Conservation (phyloP, 2,888 invertebrate genomes). For the Cremastinae sp. region DNA sequence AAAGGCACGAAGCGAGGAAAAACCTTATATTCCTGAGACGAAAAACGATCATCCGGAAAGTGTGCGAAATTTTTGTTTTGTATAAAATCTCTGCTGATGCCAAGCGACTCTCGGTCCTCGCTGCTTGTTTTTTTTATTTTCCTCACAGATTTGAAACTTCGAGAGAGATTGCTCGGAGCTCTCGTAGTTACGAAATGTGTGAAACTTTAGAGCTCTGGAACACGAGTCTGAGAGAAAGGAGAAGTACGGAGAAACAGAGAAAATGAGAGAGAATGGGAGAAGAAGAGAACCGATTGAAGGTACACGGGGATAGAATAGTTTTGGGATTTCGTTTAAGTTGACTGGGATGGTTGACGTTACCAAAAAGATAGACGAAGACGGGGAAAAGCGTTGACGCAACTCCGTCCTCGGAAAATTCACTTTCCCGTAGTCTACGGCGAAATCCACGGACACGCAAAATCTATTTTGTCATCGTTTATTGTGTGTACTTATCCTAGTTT, state of each 20-base stretch:
- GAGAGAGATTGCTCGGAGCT: slow-evolving; percentile 49
- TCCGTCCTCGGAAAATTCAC: slow-evolving; percentile 43
- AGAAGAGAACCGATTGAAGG: slow-evolving; percentile 10
- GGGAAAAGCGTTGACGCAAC: slow-evolving; percentile 45
- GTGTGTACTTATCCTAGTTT: neutral
- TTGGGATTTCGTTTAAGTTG: slow-evolving; percentile 51
- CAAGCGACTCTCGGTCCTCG: slow-evolving; percentile 24
- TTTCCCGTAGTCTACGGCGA: slow-evolving; percentile 1
- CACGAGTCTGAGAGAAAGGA: slow-evolving; percentile 18
- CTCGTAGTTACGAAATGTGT: slow-evolving; percentile 29
- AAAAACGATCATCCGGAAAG: too few relatives aligned
- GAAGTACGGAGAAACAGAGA: slow-evolving; percentile 9
- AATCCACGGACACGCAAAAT: slow-evolving; percentile 1
- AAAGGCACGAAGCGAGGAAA: too few relatives aligned
- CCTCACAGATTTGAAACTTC: slow-evolving; percentile 24
- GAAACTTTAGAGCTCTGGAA: slow-evolving; percentile 53
- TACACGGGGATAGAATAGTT: slow-evolving; percentile 47
- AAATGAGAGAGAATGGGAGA: neutral
- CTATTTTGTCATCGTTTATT: slow-evolving; percentile 24
- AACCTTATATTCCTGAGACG: too few relatives aligned
- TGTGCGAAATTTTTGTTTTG: too few relatives aligned
- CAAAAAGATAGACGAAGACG: neutral
- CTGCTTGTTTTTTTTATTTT: slow-evolving; percentile 26
- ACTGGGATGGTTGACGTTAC: too few relatives aligned
- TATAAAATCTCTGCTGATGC: slow-evolving; percentile 40